Conservation (phyloP, 2,888 invertebrate genomes). For the Heteromurus nitidus region DNA sequence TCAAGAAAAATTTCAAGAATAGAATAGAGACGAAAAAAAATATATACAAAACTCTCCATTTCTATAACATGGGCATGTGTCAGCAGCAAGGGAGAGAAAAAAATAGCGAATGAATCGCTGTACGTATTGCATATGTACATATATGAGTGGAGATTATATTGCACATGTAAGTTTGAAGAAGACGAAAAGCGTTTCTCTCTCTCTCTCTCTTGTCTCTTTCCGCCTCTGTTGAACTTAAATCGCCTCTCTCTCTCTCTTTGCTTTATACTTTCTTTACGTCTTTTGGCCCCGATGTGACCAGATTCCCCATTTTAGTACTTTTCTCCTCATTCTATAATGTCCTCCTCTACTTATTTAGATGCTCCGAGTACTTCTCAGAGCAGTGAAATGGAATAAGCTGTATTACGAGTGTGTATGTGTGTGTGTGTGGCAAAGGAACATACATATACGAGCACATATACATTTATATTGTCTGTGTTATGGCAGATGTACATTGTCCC, state of each 20-base stretch:
- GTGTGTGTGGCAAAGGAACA: too few species aligned
- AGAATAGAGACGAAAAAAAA: constrained; percentile 20
- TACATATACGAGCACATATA: too few species aligned
- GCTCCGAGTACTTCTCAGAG: constrained; percentile 19
- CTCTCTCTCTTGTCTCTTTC: constrained; percentile 18
- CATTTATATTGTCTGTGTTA: constrained; percentile 46
- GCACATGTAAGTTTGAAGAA: background rate
- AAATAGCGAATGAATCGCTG: constrained; percentile 39
- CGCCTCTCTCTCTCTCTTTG: background rate
- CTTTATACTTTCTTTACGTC: constrained; percentile 48
- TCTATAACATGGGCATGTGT: constrained; percentile 43
- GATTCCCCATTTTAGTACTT: constrained; percentile 52
- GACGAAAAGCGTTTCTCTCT: background rate
- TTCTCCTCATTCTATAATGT: constrained; percentile 49
- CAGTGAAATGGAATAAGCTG: constrained; percentile 58
- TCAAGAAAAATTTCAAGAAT: constrained; percentile 60
- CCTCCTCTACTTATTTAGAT: constrained; percentile 38
- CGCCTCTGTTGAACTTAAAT: constrained; percentile 43
- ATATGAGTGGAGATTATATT: constrained; percentile 12
- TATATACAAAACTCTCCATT: constrained; percentile 36
- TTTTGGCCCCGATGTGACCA: constrained; percentile 58
- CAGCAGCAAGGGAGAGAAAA: constrained; percentile 53
- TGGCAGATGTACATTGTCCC: constrained; percentile 28
- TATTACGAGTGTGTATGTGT: constrained; percentile 45
- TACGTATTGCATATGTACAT: constrained; percentile 4